Percentiles rank a stretch among this genome's conserved stretches.
Conservation (phyloP, 2,113 vertebrate species). For the Fulica atra region DNA sequence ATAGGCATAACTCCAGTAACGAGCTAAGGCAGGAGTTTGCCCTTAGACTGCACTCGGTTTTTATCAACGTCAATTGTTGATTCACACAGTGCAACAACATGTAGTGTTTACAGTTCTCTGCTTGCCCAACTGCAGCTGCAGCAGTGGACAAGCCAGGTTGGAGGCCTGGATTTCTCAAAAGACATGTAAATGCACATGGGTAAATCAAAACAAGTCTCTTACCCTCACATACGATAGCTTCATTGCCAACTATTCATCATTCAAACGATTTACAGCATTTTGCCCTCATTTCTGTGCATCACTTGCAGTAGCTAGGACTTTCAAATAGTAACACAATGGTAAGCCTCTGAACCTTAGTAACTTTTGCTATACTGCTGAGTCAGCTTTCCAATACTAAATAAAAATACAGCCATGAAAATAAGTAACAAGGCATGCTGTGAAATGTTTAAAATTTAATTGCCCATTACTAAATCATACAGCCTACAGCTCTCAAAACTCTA, state of each 20-base stretch:
- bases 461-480: not conserved
- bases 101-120: accelerated
- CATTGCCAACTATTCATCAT: not conserved
- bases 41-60: not conserved
- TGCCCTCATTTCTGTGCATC: not conserved
- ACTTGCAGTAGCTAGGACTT: not conserved
- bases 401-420: not conserved
- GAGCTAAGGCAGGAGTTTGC: not conserved
- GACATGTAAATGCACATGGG: not conserved
- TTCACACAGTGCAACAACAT: not conserved
- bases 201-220: not conserved
- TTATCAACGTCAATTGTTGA: not conserved
- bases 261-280: not conserved
- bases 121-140: not conserved
- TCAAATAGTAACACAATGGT: not conserved
- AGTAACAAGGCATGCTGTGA: not conserved
- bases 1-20: not conserved
- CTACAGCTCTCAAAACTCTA: not conserved
- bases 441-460: not conserved
- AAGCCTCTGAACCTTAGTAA: not conserved
- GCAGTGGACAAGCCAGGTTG: not conserved
- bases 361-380: not conserved
- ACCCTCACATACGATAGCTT: not conserved
- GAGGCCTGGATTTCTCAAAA: not conserved
- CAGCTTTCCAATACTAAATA: not conserved